These are phyloP conservation scores for Notamacropus eugenii DNA, from an alignment of 2,797 vertebrate species.

Conservation along the genomic window DNA sequence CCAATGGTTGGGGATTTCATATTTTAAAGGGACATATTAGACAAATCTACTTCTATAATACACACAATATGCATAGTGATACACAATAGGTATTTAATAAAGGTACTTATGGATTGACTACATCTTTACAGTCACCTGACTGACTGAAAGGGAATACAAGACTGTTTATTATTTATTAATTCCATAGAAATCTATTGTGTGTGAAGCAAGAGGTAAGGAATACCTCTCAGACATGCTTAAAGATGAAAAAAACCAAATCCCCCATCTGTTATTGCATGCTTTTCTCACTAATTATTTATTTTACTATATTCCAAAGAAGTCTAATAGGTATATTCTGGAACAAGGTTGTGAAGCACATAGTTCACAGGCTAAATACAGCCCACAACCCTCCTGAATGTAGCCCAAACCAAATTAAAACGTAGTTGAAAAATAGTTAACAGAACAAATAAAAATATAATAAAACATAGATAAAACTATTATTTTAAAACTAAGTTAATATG, in stretches of 20 bases:
- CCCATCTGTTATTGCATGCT: not conserved
- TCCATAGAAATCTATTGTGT: not conserved
- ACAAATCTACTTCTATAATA: not conserved
- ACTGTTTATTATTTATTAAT: not conserved
- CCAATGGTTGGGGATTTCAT: not conserved
- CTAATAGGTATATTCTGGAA: not conserved
- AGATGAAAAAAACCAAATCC: not conserved
- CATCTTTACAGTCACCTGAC: not conserved
- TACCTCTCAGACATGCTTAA: not conserved
- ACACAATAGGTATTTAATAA: not conserved
- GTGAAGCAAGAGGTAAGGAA: not conserved
- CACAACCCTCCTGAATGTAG: not conserved
- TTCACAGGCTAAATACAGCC: not conserved
- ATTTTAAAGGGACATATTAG: not conserved
- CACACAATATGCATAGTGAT: not conserved
- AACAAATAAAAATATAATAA: not conserved
- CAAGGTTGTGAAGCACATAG: not conserved
- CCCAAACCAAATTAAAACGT: not conserved
- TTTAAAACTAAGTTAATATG: not conserved
- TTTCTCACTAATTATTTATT: not conserved
- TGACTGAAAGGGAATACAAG: not conserved
- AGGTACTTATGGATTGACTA: not conserved
- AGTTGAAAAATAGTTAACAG: not conserved
- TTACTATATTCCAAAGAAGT: not conserved
- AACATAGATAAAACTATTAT: not conserved